Conservation (phyloP, 2,888 invertebrate species). For the Athripsodes cinereus region DNA sequence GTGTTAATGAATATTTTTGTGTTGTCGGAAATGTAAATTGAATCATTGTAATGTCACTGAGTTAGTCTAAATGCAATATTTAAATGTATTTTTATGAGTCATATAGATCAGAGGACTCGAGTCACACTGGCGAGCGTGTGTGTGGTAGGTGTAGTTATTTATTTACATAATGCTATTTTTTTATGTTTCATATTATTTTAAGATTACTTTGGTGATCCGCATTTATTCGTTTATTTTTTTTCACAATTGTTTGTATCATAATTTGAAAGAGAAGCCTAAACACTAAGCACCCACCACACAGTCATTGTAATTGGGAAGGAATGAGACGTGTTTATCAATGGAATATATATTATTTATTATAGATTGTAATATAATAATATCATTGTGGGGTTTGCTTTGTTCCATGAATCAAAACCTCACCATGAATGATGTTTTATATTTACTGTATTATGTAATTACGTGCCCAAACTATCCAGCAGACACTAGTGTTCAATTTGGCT, state of each 20-base stretch:
- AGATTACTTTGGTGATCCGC: too few species aligned
- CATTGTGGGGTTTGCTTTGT: neutral
- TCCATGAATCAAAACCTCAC: neutral
- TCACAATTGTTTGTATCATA: too few species aligned
- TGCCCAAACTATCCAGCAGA: neutral
- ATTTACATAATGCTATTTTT: too few species aligned
- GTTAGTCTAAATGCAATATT: slow-evolving; percentile 10
- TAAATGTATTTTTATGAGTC: slow-evolving; percentile 1
- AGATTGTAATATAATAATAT: neutral
- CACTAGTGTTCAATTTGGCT: slow-evolving; percentile 2
- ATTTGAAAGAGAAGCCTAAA: too few species aligned
- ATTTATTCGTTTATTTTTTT: too few species aligned
- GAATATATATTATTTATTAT: neutral
- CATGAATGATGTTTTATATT: neutral
- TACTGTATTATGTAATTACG: neutral
- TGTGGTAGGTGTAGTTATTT: too few species aligned
- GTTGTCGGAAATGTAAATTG: slow-evolving; percentile 11
- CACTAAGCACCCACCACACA: too few species aligned
- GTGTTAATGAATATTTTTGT: slow-evolving; percentile 11
- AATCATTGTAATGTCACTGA: slow-evolving; percentile 9
- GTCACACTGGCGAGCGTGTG: too few species aligned
- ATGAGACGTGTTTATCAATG: too few species aligned
- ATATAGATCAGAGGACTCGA: too few species aligned
- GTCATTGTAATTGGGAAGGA: too few species aligned
- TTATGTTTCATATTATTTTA: too few species aligned